A percentile compares a stretch with the other conserved stretches of the same genome.
These are phyloP conservation scores for Numida meleagris DNA, from an alignment of 2,113 vertebrate species.

Conservation along the genomic window DNA sequence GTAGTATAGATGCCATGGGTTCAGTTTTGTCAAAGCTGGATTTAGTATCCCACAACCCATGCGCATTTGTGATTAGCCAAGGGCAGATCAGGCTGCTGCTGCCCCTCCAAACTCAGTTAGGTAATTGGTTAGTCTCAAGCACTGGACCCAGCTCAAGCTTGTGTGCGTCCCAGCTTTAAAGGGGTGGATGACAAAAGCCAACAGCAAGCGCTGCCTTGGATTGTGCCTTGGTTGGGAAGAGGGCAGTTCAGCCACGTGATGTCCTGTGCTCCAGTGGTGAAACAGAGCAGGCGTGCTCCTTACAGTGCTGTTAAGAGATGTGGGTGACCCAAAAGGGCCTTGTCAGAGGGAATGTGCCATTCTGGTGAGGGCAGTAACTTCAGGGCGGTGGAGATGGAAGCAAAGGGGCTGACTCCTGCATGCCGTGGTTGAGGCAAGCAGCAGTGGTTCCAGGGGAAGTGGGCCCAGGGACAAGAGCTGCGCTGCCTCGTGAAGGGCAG, in stretches of 20 bases:
- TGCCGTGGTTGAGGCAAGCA: not conserved
- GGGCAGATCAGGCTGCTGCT: not conserved
- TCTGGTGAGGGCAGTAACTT: not conserved
- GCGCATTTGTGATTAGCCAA: not conserved
- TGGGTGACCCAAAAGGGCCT: not conserved
- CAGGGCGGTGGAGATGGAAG: not conserved
- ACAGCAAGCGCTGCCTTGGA: rapidly evolving
- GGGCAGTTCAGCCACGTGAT: rapidly evolving
- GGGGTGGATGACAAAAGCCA: not conserved
- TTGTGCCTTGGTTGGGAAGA: rapidly evolving
- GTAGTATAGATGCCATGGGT: not conserved
- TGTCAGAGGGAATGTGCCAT: not conserved
- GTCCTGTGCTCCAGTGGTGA: not conserved
- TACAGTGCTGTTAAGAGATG: not conserved
- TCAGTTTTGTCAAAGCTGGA: not conserved
- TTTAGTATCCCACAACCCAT: not conserved
- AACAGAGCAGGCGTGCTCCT: not conserved
- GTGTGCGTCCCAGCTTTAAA: not conserved
- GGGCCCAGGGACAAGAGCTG: not conserved
- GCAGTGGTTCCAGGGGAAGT: not conserved
- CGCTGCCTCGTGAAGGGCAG: not conserved
- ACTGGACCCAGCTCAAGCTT: not conserved
- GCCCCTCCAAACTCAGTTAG: not conserved
- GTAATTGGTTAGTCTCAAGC: not conserved
- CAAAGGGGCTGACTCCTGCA: not conserved